phyloP scores from a whole-genome alignment of 2,797 vertebrate genomes.

The Strix occidentalis region DNA sequence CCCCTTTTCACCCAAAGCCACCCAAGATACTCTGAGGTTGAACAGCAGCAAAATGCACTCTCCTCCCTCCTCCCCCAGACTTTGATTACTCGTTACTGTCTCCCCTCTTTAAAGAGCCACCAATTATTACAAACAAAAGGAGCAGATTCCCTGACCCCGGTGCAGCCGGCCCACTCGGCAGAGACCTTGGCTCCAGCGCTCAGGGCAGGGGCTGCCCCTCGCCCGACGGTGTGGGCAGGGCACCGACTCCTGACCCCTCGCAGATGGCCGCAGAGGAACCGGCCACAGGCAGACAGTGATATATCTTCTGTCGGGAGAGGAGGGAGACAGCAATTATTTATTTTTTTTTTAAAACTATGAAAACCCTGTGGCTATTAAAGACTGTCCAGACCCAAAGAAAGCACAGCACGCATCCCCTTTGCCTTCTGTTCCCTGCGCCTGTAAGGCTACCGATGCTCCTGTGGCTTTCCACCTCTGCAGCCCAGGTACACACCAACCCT shows the following conservation, averaged over 20 bases:
- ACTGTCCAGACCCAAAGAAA: background rate
- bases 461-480: accelerated
- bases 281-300: background rate
- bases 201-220: background rate
- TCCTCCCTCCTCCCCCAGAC: background rate
- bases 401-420: accelerated
- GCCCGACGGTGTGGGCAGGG: accelerated
- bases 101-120: background rate
- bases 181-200: accelerated
- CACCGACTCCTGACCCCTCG: background rate
- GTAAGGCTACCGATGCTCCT: background rate
- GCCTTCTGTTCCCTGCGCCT: background rate
- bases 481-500: accelerated
- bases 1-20: background rate
- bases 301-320: background rate
- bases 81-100: background rate
- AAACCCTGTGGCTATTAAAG: background rate
- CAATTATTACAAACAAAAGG: background rate
- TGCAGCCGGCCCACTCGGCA: background rate
- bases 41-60: background rate
- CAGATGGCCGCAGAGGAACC: background rate
- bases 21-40: background rate
- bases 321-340: background rate
- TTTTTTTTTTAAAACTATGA: background rate
- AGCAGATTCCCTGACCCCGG: background rate